Conservation (phyloP, 1,140 invertebrate genomes). For the Orchestia grillus region DNA sequence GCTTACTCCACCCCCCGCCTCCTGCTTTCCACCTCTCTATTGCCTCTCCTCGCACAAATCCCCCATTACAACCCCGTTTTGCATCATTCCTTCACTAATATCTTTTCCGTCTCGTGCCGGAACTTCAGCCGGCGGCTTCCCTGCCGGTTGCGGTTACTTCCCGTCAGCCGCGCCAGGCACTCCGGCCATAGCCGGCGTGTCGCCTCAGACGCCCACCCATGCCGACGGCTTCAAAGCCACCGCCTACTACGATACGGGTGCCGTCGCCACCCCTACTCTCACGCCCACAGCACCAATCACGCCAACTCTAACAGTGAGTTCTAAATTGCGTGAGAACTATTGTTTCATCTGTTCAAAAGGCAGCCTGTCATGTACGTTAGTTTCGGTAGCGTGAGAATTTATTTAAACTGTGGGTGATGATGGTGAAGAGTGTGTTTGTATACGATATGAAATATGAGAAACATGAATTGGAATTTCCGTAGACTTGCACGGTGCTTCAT, state of each 20-base stretch:
- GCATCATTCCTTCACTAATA: background rate
- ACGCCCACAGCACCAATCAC: constrained; percentile 67
- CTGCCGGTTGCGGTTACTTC: constrained; percentile 67
- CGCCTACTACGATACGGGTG: constrained; percentile 67
- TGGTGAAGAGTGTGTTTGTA: no score
- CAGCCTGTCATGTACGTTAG: no score
- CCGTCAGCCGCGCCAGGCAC: constrained; percentile 65
- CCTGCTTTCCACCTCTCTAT: background rate
- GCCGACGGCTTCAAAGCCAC: constrained; percentile 67
- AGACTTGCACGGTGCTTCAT: no score
- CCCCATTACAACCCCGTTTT: background rate
- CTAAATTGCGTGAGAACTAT: background rate
- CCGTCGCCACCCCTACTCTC: constrained; percentile 67
- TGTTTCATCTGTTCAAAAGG: no score
- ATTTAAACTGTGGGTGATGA: no score
- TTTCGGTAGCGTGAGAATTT: no score
- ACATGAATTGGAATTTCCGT: no score
- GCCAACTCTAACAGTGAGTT: constrained; percentile 64
- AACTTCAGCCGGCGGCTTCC: constrained; percentile 61
- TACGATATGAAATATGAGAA: no score
- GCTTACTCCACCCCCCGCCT: background rate
- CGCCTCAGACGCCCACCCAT: constrained; percentile 66
- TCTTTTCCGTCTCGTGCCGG: background rate
- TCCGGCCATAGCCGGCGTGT: constrained; percentile 65
- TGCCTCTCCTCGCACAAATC: background rate